Conservation (phyloP, 1,140 invertebrate species). For the Zaprionus ornatus region DNA sequence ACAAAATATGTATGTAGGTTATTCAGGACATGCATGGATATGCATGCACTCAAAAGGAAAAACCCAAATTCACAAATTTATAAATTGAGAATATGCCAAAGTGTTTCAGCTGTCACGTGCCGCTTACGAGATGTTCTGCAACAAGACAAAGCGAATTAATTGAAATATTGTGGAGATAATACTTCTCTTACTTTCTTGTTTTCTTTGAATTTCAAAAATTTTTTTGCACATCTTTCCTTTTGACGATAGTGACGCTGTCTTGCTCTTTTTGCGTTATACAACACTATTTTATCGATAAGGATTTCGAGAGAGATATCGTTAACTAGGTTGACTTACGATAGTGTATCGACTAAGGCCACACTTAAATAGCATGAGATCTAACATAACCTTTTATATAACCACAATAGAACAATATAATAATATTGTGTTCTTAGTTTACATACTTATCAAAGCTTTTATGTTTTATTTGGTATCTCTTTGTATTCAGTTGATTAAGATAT, state of each 20-base stretch:
- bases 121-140: not conserved
- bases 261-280: too few species aligned
- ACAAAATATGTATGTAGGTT: not conserved
- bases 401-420: not conserved
- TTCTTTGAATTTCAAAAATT: too few species aligned
- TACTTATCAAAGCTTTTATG: not conserved
- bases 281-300: too few species aligned
- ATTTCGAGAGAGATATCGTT: too few species aligned
- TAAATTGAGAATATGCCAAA: not conserved
- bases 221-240: too few species aligned
- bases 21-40: conserved; percentile 11
- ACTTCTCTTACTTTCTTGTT: not conserved
- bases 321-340: too few species aligned
- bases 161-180: conserved; percentile 7
- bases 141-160: conserved; percentile 4
- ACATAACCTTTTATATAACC: too few species aligned
- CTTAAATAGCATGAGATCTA: too few species aligned
- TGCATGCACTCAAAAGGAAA: conserved; percentile 21
- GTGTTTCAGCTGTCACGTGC: not conserved
- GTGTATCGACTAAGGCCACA: too few species aligned
- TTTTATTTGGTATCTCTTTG: not conserved
- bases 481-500: not conserved
- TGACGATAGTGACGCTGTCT: too few species aligned
- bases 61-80: not conserved
- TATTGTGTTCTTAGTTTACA: not conserved